Percentiles rank a stretch among this genome's conserved stretches.
phyloP scores from a whole-genome alignment of 2,888 invertebrate species.

The Xylota sylvarum region DNA sequence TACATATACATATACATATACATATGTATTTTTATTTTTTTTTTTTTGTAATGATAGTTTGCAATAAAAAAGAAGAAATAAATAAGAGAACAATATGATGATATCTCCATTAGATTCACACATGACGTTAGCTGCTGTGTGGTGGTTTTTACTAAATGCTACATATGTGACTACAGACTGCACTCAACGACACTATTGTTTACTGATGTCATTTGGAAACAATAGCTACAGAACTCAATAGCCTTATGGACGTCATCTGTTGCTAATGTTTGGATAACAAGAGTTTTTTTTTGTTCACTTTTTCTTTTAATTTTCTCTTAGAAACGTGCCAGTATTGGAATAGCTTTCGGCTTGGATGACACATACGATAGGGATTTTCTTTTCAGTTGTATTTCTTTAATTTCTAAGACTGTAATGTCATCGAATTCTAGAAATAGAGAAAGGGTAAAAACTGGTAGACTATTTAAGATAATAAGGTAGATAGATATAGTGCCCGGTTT shows the following conservation, averaged over 20 bases:
- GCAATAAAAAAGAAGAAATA: neutral
- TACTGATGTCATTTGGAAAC: conserved; percentile 5
- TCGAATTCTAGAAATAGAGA: too few species aligned
- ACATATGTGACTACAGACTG: too few species aligned
- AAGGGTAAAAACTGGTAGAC: too few species aligned
- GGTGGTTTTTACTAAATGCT: neutral
- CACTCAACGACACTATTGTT: conserved; percentile 22
- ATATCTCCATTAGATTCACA: conserved; percentile 4
- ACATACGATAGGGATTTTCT: neutral
- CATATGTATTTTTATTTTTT: neutral
- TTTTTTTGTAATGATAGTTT: neutral
- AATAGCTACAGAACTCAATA: neutral
- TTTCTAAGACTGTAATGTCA: too few species aligned
- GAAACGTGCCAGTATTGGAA: too few species aligned
- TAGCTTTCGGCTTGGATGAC: neutral
- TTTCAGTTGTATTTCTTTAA: neutral
- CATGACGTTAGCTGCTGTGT: conserved; percentile 7
- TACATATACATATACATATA: too few species aligned
- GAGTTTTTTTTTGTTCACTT: neutral
- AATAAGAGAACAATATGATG: neutral
- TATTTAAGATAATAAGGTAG: too few species aligned
- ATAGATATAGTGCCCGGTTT: too few species aligned
- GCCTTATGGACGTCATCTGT: neutral
- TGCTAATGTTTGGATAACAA: neutral
- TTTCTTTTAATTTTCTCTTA: neutral